Evolutionary conservation across 1,140 invertebrate species (phyloP).

Genomic region (Drosophila simulans): DNA sequence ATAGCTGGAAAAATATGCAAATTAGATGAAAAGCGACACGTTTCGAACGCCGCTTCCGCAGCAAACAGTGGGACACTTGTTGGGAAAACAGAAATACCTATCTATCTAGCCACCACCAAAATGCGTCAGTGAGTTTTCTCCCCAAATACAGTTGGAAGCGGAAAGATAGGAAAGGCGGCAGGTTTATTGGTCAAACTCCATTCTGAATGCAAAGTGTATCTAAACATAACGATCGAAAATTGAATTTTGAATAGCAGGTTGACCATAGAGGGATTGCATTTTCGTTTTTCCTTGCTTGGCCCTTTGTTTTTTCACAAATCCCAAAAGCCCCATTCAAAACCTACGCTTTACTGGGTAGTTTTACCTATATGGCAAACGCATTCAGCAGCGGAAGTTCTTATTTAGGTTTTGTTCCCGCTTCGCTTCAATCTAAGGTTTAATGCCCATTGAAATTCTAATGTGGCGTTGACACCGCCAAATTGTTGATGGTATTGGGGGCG

Average conservation of each 20-base stretch:
- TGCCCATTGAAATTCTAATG: slow-evolving; percentile 76
- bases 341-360: slow-evolving; percentile 2
- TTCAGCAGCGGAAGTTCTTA: slow-evolving; percentile 71
- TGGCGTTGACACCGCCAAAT: slow-evolving; percentile 52
- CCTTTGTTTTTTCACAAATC: slow-evolving; percentile 51
- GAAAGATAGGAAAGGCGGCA: slow-evolving; percentile 46
- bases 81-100: slow-evolving; percentile 50
- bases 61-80: slow-evolving; percentile 67
- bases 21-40: slow-evolving; percentile 70
- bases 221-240: slow-evolving; percentile 50
- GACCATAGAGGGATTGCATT: slow-evolving; percentile 49
- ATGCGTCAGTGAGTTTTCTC: slow-evolving; percentile 49
- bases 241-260: slow-evolving; percentile 60
- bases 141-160: slow-evolving; percentile 60
- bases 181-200: slow-evolving; percentile 49
- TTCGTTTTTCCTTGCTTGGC: slow-evolving; percentile 18
- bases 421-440: slow-evolving; percentile 46
- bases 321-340: slow-evolving; percentile 35
- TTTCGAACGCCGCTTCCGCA: slow-evolving; percentile 71
- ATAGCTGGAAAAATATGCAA: slow-evolving; percentile 68
- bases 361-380: slow-evolving; percentile 43
- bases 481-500: slow-evolving; percentile 29
- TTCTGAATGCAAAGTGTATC: slow-evolving; percentile 64
- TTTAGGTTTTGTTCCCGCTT: slow-evolving; percentile 54
- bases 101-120: slow-evolving; percentile 36